These are phyloP conservation scores for Poecilia velifera DNA, from an alignment of 2,797 vertebrate species.

Conservation along the genomic window DNA sequence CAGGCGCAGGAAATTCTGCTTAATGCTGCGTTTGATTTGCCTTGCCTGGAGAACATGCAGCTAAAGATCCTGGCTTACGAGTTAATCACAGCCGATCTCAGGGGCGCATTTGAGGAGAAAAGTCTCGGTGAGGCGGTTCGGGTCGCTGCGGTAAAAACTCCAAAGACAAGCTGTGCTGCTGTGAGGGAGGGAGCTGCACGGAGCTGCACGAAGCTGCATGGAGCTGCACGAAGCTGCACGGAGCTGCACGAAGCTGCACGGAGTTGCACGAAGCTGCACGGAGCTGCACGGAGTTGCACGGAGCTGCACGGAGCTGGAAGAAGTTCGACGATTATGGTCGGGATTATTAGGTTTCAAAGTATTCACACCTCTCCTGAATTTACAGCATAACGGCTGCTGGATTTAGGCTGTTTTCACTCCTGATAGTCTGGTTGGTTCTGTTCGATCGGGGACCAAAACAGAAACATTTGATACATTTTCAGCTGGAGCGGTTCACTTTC, in stretches of 20 bases:
- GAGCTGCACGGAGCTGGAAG: too few species aligned
- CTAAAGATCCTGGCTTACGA: background rate
- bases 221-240: too few species aligned
- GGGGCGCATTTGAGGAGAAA: background rate
- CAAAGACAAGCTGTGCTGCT: background rate
- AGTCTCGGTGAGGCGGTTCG: background rate
- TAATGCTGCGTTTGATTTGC: background rate
- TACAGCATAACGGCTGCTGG: background rate
- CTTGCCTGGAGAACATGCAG: background rate
- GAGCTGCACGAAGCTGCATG: background rate
- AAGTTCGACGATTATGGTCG: background rate
- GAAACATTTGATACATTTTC: too few species aligned
- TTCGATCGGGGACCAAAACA: too few species aligned
- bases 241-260: too few species aligned
- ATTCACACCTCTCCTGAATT: background rate
- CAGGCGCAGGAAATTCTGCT: background rate
- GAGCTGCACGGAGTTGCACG: too few species aligned
- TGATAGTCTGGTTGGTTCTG: too few species aligned
- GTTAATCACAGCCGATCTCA: conserved; percentile 4
- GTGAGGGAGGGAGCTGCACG: background rate
- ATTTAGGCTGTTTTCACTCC: background rate
- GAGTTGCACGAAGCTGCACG: too few species aligned
- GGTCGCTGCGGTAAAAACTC: background rate
- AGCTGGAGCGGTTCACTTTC: too few species aligned
- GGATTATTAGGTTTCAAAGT: background rate